Percentiles rank a stretch among this genome's conserved stretches.
Conservation (phyloP, 2,888 invertebrate genomes). For the Hyposoter didymator region DNA sequence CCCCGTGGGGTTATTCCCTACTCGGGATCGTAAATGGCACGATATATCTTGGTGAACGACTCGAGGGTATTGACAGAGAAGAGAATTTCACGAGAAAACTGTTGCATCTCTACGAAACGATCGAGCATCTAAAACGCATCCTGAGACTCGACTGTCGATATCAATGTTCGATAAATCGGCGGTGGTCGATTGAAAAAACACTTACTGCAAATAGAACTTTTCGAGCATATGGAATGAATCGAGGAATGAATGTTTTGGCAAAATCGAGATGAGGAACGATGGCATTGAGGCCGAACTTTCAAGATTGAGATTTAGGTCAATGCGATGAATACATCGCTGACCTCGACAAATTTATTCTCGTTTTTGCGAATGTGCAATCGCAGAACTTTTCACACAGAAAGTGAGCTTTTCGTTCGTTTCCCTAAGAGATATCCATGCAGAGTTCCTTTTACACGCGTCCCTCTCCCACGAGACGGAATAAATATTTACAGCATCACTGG, state of each 20-base stretch:
- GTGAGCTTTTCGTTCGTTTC: slow-evolving; percentile 21
- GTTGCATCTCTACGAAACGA: slow-evolving; percentile 22
- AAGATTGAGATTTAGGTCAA: slow-evolving; percentile 28
- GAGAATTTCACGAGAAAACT: slow-evolving; percentile 30
- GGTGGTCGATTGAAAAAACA: neutral
- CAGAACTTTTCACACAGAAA: slow-evolving; percentile 13
- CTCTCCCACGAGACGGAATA: slow-evolving; percentile 45
- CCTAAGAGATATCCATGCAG: slow-evolving; percentile 12
- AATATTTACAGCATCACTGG: slow-evolving; percentile 59
- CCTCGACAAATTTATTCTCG: slow-evolving; percentile 32
- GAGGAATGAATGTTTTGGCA: neutral
- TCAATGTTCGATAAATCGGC: slow-evolving; percentile 29
- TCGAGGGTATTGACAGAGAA: slow-evolving; percentile 13
- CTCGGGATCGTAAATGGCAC: slow-evolving; percentile 1
- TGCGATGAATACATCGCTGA: slow-evolving; percentile 44
- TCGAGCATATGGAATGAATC: neutral
- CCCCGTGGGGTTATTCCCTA: slow-evolving; percentile 38
- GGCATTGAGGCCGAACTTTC: slow-evolving; percentile 1
- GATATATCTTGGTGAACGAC: slow-evolving; percentile 18
- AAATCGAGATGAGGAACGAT: neutral
- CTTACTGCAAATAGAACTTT: neutral
- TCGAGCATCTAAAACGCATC: neutral
- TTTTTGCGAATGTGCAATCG: slow-evolving; percentile 37
- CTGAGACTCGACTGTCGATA: slow-evolving; percentile 6
- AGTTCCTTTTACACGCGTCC: slow-evolving; percentile 5